Base-by-base conservation (phyloP, 2,113 vertebrate species). In the Ailurus styani region DNA sequence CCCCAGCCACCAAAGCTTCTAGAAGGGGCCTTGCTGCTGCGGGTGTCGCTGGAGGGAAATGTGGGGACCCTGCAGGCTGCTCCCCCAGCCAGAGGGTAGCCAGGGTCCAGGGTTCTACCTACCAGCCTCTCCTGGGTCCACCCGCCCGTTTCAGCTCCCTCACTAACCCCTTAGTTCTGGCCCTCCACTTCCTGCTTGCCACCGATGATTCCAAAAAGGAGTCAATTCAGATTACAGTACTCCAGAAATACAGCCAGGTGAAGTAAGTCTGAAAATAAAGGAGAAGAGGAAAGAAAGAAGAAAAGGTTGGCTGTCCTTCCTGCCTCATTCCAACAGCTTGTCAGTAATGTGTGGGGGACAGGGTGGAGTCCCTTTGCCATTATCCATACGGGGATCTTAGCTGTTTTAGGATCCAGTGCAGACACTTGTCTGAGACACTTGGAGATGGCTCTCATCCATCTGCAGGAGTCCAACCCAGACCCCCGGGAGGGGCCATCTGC, bases 141-240 rank as follows among this genome's bases (percentile, higher is more conserved):
- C 40, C 73, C 42, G 42, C 7, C 0, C 2, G 4, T 64, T 34
- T 81, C 66, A 14, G 40, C 6, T 31, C 55, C 20, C 34, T 45
- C 10, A 0, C 47, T 11, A 8, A 0, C 1, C 40, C 11, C 45
- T 31, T 11, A 5, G 42, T 55, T n/a, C 75, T 9, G 27, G 55
- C 75, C 42, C 72, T 75, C 55, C n/a, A 42, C 29, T 15, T 94
- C 42, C 60, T 55, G 42, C 37, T 52, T 83, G 77, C 60, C 81
- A n/a, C 60, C 14, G 15, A 45, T 7, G 82, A 78, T 54, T 94
- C 77, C 40, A 47, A 40, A 83, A 78, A 42, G 75, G 50, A 78
- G 47, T 90, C 66, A 68, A 1, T 18, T 72, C 66, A 25, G 42
- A 23, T 79, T 68, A 50, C 14, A 27, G 7, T 73, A 72, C 40